Conservation (phyloP, 2,888 invertebrate species). For the Malachius bipustulatus region DNA sequence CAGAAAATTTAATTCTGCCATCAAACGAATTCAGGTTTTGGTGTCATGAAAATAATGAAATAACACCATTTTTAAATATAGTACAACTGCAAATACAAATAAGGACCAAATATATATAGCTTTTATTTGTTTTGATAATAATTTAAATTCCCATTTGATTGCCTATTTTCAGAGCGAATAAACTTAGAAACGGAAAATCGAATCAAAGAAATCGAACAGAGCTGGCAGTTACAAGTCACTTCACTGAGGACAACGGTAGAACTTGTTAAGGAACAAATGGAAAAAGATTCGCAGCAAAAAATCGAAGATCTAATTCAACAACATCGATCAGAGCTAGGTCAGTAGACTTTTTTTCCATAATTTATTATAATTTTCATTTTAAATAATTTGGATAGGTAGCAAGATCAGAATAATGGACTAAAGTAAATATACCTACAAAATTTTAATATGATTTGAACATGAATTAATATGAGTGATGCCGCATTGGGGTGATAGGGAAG, state of each 20-base stretch:
- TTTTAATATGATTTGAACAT: too few species aligned
- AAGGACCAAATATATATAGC: not conserved
- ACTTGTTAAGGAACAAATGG: conserved; percentile 40
- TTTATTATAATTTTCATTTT: too few species aligned
- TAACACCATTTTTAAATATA: too few species aligned
- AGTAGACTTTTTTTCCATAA: too few species aligned
- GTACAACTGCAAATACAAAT: not conserved
- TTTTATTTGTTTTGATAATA: conserved; percentile 1
- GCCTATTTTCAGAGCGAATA: conserved; percentile 31
- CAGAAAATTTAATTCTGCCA: too few species aligned
- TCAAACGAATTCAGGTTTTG: too few species aligned
- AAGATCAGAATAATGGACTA: too few species aligned
- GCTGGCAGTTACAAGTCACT: conserved; percentile 35
- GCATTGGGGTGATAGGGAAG: too few species aligned
- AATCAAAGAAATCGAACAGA: conserved; percentile 34
- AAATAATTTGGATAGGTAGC: too few species aligned
- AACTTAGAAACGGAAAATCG: conserved; percentile 34
- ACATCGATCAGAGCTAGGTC: conserved; percentile 51
- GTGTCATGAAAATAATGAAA: too few species aligned
- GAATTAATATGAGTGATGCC: too few species aligned
- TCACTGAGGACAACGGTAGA: conserved; percentile 37
- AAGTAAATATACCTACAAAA: too few species aligned
- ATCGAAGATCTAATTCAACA: conserved; percentile 41
- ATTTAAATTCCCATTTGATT: conserved; percentile 3
- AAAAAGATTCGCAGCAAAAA: conserved; percentile 37